A percentile compares a stretch with the other conserved stretches of the same genome.
These are phyloP conservation scores for Ceuthmochares aereus DNA, from an alignment of 2,113 vertebrate genomes.

Conservation along the genomic window DNA sequence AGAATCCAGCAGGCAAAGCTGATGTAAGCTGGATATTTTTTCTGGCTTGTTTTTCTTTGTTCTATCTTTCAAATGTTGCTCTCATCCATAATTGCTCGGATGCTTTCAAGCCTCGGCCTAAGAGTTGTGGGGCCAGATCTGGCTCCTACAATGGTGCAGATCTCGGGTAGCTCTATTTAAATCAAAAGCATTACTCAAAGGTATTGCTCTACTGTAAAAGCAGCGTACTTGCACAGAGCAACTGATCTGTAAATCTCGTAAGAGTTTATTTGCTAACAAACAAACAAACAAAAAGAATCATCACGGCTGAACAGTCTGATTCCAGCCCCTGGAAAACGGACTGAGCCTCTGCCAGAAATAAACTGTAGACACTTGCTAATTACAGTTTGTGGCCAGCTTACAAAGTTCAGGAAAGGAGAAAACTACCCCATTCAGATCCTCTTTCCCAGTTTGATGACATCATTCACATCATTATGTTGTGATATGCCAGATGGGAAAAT, in stretches of 20 bases:
- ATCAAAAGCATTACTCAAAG: constrained; percentile 57
- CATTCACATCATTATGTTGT: constrained; percentile 66
- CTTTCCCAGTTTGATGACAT: constrained; percentile 59
- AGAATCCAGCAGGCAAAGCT: constrained; percentile 50
- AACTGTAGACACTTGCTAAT: constrained; percentile 42
- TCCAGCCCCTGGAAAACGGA: constrained; percentile 2
- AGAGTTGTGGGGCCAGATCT: constrained; percentile 47
- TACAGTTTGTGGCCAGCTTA: constrained; percentile 31
- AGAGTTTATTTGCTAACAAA: constrained; percentile 71
- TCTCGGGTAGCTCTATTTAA: constrained; percentile 38
- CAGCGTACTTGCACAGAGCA: neutral
- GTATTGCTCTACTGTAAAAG: constrained; percentile 14
- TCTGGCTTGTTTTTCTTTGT: constrained; percentile 27
- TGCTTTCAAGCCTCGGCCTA: constrained; percentile 8
- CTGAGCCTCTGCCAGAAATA: constrained; percentile 47
- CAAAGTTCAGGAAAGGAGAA: constrained; percentile 38
- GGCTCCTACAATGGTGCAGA: constrained; percentile 43
- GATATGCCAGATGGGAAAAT: constrained; percentile 72
- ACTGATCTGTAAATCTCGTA: constrained; percentile 57
- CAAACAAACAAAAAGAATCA: constrained; percentile 57
- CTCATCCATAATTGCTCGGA: constrained; percentile 43
- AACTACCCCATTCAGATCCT: constrained; percentile 39
- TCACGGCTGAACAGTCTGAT: constrained; percentile 33
- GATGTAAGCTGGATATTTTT: constrained; percentile 9
- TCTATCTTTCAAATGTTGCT: constrained; percentile 29